These are phyloP conservation scores for Platycheirus albimanus DNA, from an alignment of 2,888 invertebrate genomes.

Conservation along the genomic window DNA sequence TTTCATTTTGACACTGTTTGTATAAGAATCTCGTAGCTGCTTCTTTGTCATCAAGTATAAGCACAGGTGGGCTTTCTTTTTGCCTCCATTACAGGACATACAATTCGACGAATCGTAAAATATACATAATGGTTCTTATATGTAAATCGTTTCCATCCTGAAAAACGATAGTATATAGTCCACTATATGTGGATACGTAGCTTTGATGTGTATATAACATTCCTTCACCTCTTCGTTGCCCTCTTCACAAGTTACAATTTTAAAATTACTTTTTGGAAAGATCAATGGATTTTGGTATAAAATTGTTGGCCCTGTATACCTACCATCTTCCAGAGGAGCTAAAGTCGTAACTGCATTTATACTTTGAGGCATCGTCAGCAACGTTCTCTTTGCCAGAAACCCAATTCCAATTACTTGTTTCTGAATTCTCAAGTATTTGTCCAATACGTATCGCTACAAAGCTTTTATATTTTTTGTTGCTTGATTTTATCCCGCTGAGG, in stretches of 20 bases:
- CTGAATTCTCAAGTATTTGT: too few species aligned
- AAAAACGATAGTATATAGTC: not conserved
- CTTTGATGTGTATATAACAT: not conserved
- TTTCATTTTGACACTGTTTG: constrained; percentile 5
- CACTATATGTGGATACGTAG: not conserved
- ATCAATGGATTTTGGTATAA: not conserved
- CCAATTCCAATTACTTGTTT: not conserved
- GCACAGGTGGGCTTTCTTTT: too few species aligned
- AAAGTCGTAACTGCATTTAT: constrained; percentile 2
- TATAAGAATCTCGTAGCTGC: constrained; percentile 28
- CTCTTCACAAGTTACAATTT: not conserved
- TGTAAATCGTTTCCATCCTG: not conserved
- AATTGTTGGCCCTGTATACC: not conserved
- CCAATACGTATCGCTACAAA: too few species aligned
- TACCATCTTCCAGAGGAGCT: constrained; percentile 11
- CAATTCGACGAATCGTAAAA: too few species aligned
- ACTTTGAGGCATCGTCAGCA: too few species aligned
- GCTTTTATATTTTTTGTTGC: constrained; percentile 6
- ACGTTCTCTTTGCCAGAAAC: not conserved
- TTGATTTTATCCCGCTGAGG: constrained; percentile 33
- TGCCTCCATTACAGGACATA: too few species aligned
- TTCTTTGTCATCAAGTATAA: not conserved
- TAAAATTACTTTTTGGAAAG: too few species aligned
- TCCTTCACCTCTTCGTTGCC: constrained; percentile 1
- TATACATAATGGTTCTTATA: too few species aligned